Evolutionary conservation across 1,140 invertebrate genomes (phyloP).

Genomic region (Drosophila teissieri): DNA sequence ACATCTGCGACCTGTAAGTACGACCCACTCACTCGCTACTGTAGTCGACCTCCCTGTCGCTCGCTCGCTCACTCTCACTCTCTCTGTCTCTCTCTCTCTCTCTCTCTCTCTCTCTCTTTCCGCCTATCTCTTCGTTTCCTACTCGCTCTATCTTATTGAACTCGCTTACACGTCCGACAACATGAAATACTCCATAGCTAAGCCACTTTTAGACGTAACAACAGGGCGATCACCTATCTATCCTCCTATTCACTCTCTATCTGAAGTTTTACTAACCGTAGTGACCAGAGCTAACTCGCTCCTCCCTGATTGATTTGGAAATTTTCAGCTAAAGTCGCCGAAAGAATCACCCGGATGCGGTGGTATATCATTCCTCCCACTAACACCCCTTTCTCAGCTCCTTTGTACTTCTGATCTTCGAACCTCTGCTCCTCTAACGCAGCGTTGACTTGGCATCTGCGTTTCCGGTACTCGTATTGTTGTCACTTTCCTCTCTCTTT

Average conservation of each 20-base stretch:
- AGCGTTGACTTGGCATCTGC: constrained; percentile 52
- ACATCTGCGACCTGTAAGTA: constrained; percentile 66
- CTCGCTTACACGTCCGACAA: constrained; percentile 11
- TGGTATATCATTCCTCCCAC: neutral
- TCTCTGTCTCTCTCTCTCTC: constrained; percentile 4
- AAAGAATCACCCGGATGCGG: constrained; percentile 16
- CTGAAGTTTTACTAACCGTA: constrained; percentile 38
- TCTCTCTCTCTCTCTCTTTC: constrained; percentile 9
- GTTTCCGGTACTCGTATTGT: constrained; percentile 61
- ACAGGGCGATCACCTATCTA: constrained; percentile 7
- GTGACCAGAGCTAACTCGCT: constrained; percentile 20
- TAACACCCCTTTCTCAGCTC: constrained; percentile 35
- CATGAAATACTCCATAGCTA: constrained; percentile 2
- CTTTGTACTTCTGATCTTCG: constrained; percentile 36
- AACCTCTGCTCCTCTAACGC: constrained; percentile 30
- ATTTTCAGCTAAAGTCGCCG: constrained; percentile 11
- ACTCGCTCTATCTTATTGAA: constrained; percentile 23
- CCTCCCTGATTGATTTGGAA: constrained; percentile 24
- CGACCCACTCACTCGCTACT: constrained; percentile 36
- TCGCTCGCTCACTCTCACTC: too few relatives aligned
- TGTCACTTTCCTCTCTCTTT: constrained; percentile 50
- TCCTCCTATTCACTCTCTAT: constrained; percentile 15
- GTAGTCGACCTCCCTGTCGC: constrained; percentile 42
- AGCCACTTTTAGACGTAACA: constrained; percentile 6
- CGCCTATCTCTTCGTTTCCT: constrained; percentile 21